Base-by-base conservation (phyloP, 2,888 invertebrate genomes). In the Xanthorhoe designata region DNA sequence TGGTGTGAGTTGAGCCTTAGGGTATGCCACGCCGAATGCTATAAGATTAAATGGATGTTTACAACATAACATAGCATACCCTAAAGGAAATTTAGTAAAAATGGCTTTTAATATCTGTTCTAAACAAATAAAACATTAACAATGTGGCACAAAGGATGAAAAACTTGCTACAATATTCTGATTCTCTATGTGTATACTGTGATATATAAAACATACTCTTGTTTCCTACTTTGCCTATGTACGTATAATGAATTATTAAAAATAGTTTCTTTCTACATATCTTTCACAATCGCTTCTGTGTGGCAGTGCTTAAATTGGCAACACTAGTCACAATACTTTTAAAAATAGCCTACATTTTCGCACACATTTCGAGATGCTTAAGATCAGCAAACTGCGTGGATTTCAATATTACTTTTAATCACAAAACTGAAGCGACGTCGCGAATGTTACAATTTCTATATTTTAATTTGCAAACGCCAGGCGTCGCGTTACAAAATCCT, bases 271-370 rank as follows among this genome's bases (percentile, higher is more conserved):
- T 24, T 68, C 61, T 68, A 68, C n/a, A 29, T 45, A 52, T 58
- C 54, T 58, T 63, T 56, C 47, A 51, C 38, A 47, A 63, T 55
- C 50, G 58, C 51, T 59, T 49, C 45, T 18, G 50, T 56, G 66
- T 68, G 70, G 70, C 66, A 71, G 66, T 71, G 66, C 61, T 61
- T 52, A 59, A 61, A 55, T 71, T 71, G 70, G 70, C 70, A 68
- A 68, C 64, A 64, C 66, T 51, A 13, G 59, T 63, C 59, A 63
- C 63, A 49, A 61, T n/a, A 18, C 18, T 56, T 64, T n/a, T 10
- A 24, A 15, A 47, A 66, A 38, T 61, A 57, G 57, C 56, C 56
- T 61, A 65, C 52, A 45, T 56, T 56, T 32, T 49, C 29, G 17
- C 49, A 8, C 17, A 47, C 19, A 15, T 58, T 57, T 57, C 8